phyloP scores from a whole-genome alignment of 2,888 invertebrate genomes.

The Lasioglossum pauxillum region DNA sequence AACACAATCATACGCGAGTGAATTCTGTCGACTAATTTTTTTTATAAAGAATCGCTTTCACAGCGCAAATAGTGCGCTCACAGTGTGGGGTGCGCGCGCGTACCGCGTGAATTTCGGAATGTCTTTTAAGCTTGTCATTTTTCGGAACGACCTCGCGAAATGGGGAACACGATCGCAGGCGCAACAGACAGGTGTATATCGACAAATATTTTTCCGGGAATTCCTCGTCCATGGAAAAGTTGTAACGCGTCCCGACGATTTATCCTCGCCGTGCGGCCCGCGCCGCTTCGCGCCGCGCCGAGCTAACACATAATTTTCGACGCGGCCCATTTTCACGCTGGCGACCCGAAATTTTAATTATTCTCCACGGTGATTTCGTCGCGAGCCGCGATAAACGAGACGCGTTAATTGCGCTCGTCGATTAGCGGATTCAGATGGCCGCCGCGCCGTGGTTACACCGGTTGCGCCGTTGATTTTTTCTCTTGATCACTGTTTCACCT shows the following conservation, averaged over 20 bases:
- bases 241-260: slow-evolving; percentile 31
- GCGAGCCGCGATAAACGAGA: slow-evolving; percentile 31
- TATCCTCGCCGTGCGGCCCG: slow-evolving; percentile 6
- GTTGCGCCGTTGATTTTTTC: background rate
- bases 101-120: background rate
- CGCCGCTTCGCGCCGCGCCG: background rate
- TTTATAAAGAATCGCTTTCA: background rate
- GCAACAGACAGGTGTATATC: background rate
- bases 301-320: slow-evolving; percentile 30
- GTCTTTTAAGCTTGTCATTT: background rate
- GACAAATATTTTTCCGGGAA: slow-evolving; percentile 11
- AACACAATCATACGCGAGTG: background rate
- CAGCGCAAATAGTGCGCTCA: background rate
- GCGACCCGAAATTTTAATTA: slow-evolving; percentile 45
- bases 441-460: slow-evolving; percentile 12
- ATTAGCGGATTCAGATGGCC: slow-evolving; percentile 33
- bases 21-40: background rate
- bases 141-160: background rate
- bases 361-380: slow-evolving; percentile 43
- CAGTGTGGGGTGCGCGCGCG: background rate
- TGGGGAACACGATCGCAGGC: background rate
- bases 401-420: slow-evolving; percentile 43
- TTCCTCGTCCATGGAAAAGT: slow-evolving; percentile 19
- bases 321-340: background rate
- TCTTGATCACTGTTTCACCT: background rate